Evolutionary conservation across 2,888 invertebrate species (phyloP).

Genomic region (Julus scanicus): DNA sequence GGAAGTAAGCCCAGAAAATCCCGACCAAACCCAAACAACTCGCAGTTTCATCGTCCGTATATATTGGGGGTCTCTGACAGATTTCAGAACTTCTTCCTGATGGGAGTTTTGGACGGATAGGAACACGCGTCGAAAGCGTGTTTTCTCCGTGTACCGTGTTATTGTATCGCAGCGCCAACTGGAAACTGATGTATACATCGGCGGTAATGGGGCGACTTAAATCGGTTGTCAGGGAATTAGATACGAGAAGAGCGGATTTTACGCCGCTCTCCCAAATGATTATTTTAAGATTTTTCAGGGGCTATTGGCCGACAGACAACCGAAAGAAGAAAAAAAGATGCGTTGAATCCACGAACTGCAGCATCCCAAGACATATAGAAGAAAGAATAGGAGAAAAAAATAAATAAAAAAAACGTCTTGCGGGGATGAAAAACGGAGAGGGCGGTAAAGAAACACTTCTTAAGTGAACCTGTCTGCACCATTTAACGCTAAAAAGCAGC

Average conservation of each 20-base stretch:
- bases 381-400: too few relatives aligned
- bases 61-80: too few relatives aligned
- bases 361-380: neutral
- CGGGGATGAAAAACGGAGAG: neutral
- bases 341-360: neutral
- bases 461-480: neutral
- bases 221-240: neutral
- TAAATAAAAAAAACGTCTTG: too few relatives aligned
- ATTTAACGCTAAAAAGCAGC: neutral
- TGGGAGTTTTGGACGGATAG: too few relatives aligned
- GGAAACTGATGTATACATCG: too few relatives aligned
- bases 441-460: neutral
- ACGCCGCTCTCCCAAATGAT: neutral
- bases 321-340: neutral
- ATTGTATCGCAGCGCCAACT: neutral
- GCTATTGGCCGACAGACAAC: constrained; percentile 1
- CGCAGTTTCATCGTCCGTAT: too few relatives aligned
- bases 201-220: too few relatives aligned
- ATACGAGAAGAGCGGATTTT: neutral
- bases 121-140: too few relatives aligned
- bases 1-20: too few relatives aligned
- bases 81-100: too few relatives aligned
- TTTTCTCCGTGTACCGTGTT: neutral
- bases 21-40: too few relatives aligned
- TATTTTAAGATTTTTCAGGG: neutral